Evolutionary conservation across 2,113 vertebrate species (phyloP), one percentile per base, ranked within the genome.

Genomic region (Monopterus albus): DNA sequence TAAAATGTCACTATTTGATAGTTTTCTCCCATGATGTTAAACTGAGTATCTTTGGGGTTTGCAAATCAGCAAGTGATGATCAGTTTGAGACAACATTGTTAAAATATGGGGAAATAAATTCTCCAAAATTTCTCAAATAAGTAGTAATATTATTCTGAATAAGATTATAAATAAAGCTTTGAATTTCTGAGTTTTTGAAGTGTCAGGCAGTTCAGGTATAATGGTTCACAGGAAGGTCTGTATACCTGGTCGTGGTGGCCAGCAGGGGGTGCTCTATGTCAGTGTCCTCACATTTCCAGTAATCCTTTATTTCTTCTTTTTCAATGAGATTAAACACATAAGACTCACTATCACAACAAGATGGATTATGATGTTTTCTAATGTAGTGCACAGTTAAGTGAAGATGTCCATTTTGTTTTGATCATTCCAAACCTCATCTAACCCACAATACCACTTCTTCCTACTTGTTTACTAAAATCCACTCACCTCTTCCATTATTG

Each of bases 211-310:
- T n/a, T n/a, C n/a, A n/a, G n/a, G n/a, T 1, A 10, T 53, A 4
- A 18, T 17, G 0, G 4, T 18, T 4, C 8, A 36, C 12, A 6
- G 3, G 14, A 2, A 10, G 31, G n/a, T 21, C 6, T 7, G 2
- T 81, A 65, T 47, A 53, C 1, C 64, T 49, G 45, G 10, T 25
- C 2, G 1, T 18, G 0, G 1, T 33, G 53, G 45, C 64, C 88
- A 90, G 61, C 49, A 84, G 82, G 45, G 20, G 73, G 57, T 6
- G 57, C 43, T 83, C 72, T 53, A 26, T 45, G 12, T 40, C 73
- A 67, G 26, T 39, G 40, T 20, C n/a, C 18, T 38, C 4, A 17
- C 14, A 2, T 40, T 28, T 23, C 9, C 14, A 25, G 17, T 5
- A 9, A 26, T 45, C 17, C 47, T 5, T 4, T 7, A 3, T 20